Evolutionary conservation across 2,113 vertebrate genomes (phyloP).

Genomic region (Chlamydotis undulata): DNA sequence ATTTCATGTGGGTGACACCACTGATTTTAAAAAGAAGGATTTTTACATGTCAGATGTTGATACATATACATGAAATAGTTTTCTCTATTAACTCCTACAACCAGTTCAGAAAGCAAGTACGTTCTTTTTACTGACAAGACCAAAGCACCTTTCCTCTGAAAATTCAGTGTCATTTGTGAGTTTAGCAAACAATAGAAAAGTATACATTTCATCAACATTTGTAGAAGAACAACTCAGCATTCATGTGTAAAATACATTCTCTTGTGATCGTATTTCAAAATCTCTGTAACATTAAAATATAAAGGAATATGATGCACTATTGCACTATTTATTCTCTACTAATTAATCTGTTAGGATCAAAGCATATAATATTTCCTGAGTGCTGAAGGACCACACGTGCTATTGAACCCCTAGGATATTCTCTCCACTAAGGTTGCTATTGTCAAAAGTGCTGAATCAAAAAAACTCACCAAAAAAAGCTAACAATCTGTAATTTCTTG

Average conservation of each 20-base stretch:
- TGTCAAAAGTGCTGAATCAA: neutral
- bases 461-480: neutral
- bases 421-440: neutral
- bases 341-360: conserved; percentile 11
- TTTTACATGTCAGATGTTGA: neutral
- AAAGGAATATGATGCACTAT: neutral
- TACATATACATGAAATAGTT: neutral
- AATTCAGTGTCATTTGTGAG: neutral
- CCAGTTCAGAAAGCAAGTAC: neutral
- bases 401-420: neutral
- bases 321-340: neutral
- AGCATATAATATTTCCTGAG: neutral
- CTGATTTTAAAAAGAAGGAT: neutral
- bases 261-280: neutral
- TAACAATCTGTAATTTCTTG: neutral
- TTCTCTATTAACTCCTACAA: neutral
- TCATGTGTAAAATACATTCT: neutral
- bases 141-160: neutral
- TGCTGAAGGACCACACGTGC: neutral
- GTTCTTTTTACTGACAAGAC: neutral
- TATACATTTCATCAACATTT: neutral
- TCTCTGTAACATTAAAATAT: neutral
- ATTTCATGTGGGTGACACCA: neutral
- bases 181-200: neutral
- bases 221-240: neutral